Percentiles rank a stretch among this genome's conserved stretches.
Conservation (phyloP, 2,797 vertebrate genomes). For the Enteromius trimaculatus region DNA sequence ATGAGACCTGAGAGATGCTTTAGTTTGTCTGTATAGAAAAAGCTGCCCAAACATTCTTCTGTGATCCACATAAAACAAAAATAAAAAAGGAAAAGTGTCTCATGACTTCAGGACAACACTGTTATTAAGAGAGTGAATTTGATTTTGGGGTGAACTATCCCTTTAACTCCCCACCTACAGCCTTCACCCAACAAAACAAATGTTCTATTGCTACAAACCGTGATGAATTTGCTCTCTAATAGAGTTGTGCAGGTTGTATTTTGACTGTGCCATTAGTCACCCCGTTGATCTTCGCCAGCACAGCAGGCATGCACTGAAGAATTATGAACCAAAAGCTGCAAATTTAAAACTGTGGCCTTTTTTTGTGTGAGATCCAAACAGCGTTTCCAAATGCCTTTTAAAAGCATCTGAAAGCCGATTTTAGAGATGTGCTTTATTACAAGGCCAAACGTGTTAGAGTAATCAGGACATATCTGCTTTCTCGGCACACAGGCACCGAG, state of each 20-base stretch:
- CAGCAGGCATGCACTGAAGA: conserved; percentile 35
- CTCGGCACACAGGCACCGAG: conserved; percentile 1
- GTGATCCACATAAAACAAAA: background rate
- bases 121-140: background rate
- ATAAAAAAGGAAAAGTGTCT: background rate
- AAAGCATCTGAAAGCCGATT: conserved; percentile 62
- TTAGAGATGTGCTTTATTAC: conserved; percentile 66
- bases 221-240: conserved; percentile 36
- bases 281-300: conserved; percentile 35
- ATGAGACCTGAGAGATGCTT: background rate
- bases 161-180: conserved; percentile 7
- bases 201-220: background rate
- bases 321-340: conserved; percentile 59
- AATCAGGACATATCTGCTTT: conserved; percentile 68
- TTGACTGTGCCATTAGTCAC: conserved; percentile 39
- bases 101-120: background rate
- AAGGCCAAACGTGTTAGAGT: conserved; percentile 67
- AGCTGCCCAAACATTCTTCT: background rate
- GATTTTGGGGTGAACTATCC: background rate
- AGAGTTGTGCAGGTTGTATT: conserved; percentile 46
- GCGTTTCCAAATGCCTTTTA: conserved; percentile 39
- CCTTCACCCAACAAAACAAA: conserved; percentile 33
- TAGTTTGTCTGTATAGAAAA: background rate
- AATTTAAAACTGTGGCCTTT: conserved; percentile 44
- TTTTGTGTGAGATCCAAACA: conserved; percentile 63